Evolutionary conservation across 2,888 invertebrate species (phyloP).

Genomic region (Pristionchus mayeri): DNA sequence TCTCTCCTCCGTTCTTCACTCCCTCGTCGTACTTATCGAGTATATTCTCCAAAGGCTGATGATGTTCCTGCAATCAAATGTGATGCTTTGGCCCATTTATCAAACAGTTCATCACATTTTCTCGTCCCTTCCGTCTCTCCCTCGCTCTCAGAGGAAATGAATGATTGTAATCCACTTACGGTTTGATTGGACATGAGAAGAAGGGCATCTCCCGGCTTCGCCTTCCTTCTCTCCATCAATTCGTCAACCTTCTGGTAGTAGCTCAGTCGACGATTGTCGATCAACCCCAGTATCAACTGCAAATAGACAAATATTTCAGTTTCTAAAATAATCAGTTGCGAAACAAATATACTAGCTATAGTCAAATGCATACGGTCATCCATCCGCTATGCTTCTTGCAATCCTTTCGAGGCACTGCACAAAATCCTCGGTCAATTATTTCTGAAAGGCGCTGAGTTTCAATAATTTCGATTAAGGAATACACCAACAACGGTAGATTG

Average conservation of each 20-base stretch:
- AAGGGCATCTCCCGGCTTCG: constrained; percentile 37
- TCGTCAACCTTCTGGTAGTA: constrained; percentile 1
- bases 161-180: background rate
- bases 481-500: too few species aligned
- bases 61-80: constrained; percentile 1
- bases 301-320: background rate
- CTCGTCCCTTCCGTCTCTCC: too few species aligned
- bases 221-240: background rate
- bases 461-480: background rate
- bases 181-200: constrained; percentile 42
- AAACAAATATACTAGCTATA: too few species aligned
- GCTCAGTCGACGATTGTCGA: constrained; percentile 7
- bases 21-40: background rate
- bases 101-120: too few species aligned
- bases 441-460: background rate
- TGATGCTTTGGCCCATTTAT: too few species aligned
- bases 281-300: background rate
- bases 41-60: constrained; percentile 22
- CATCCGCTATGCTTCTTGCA: background rate
- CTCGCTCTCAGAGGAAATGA: too few species aligned
- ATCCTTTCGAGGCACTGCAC: background rate
- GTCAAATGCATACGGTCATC: background rate
- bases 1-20: background rate
- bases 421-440: background rate
- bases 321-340: too few species aligned